Conservation (phyloP, 2,113 vertebrate genomes). For the Mesitornis unicolor region DNA sequence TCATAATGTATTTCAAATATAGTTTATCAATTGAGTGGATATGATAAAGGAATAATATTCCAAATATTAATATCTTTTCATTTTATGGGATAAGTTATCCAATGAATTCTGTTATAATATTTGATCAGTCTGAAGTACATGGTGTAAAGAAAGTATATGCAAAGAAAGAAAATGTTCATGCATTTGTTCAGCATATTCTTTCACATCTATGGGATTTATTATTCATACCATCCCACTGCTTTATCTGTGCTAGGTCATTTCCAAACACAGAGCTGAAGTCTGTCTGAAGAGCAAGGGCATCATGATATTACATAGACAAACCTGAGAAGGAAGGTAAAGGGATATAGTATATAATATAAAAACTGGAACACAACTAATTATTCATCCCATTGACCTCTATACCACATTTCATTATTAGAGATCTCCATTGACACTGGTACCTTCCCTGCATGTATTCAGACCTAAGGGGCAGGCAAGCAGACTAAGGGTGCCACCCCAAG, state of each 20-base stretch:
- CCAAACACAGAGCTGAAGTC: background rate
- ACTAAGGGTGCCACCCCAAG: background rate
- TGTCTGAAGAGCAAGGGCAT: background rate
- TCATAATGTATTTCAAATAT: background rate
- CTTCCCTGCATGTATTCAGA: background rate
- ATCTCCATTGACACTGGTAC: background rate
- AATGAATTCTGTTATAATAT: background rate
- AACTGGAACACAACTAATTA: background rate
- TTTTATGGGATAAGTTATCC: background rate
- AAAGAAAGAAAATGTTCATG: background rate
- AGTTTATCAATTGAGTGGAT: background rate
- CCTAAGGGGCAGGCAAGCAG: background rate
- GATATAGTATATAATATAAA: background rate
- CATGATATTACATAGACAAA: background rate
- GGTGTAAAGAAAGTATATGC: background rate
- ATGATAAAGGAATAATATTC: background rate
- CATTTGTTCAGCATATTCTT: background rate
- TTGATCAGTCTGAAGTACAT: background rate
- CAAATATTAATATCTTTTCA: background rate
- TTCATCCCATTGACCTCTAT: background rate
- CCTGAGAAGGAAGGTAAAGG: background rate
- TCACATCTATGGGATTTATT: background rate
- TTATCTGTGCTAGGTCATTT: background rate
- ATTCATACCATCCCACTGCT: background rate
- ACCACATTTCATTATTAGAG: background rate